These are phyloP conservation scores for Anaspis maculata DNA, from an alignment of 2,888 invertebrate genomes.

Conservation along the genomic window DNA sequence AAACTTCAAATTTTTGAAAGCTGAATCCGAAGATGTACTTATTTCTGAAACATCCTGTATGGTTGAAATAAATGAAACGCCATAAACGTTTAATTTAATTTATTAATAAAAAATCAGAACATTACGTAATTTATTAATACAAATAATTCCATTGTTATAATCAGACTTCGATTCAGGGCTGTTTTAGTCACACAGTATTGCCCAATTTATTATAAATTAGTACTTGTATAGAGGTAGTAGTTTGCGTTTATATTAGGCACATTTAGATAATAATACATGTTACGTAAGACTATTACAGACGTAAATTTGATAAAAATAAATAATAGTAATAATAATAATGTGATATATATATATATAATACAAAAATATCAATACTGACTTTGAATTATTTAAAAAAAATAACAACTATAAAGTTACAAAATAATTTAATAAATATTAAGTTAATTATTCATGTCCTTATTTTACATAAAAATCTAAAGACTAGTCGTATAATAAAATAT, in stretches of 20 bases:
- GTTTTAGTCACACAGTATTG: too few species aligned
- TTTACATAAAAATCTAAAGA: constrained; percentile 8
- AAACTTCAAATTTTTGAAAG: too few species aligned
- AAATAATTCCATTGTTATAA: constrained; percentile 11
- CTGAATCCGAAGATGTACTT: too few species aligned
- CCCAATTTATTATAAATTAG: constrained; percentile 12
- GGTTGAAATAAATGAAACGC: too few species aligned
- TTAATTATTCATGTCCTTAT: constrained; percentile 3
- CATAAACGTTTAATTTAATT: neutral
- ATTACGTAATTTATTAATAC: constrained; percentile 14
- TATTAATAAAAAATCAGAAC: constrained; percentile 1
- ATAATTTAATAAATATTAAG: constrained; percentile 15
- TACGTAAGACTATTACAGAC: constrained; percentile 11
- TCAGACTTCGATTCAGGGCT: constrained; percentile 14
- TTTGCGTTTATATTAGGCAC: constrained; percentile 16
- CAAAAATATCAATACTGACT: constrained; percentile 15
- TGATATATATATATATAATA: constrained; percentile 7
- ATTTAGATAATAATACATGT: constrained; percentile 11
- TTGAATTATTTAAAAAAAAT: constrained; percentile 10
- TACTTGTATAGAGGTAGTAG: constrained; percentile 17
- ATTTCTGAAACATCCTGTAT: too few species aligned
- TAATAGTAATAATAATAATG: constrained; percentile 9
- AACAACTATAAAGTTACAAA: constrained; percentile 11
- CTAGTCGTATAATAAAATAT: constrained; percentile 9
- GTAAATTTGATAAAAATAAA: constrained; percentile 11